These are phyloP conservation scores for Lepidostoma basale DNA, from an alignment of 1,140 invertebrate species.

Conservation along the genomic window DNA sequence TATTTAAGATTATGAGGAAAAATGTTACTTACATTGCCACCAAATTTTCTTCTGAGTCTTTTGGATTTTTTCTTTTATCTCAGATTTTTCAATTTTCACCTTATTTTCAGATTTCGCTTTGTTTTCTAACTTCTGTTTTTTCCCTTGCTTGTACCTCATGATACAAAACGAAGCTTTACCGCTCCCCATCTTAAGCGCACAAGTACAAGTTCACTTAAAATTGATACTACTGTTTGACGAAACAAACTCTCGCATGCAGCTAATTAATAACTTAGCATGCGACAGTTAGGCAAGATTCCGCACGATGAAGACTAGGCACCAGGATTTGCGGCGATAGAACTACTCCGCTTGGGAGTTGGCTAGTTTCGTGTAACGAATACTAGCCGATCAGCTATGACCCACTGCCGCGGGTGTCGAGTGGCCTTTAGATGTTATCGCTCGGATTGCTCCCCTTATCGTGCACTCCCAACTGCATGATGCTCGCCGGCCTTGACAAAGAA, in stretches of 20 bases:
- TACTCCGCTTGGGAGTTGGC: neutral
- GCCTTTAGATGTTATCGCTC: neutral
- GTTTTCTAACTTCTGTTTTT: conserved; percentile 19
- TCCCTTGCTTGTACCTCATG: neutral
- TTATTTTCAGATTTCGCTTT: conserved; percentile 8
- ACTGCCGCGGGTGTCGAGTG: neutral
- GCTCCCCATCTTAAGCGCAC: conserved; percentile 9
- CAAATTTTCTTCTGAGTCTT: conserved; percentile 39
- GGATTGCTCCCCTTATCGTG: neutral
- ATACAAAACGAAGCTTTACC: conserved; percentile 19
- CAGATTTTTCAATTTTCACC: conserved; percentile 4
- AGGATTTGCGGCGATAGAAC: neutral
- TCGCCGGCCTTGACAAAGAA: conserved; percentile 1
- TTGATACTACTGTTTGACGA: neutral
- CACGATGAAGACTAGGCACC: neutral
- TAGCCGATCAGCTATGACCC: neutral
- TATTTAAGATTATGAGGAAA: neutral
- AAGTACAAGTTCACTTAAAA: neutral
- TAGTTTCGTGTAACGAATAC: neutral
- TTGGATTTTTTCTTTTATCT: conserved; percentile 31
- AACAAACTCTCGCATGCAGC: neutral
- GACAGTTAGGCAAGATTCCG: neutral
- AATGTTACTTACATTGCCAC: conserved; percentile 41
- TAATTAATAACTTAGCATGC: neutral
- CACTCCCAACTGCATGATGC: conserved; percentile 9